Evolutionary conservation across 2,888 invertebrate species (phyloP).

Genomic region (Cotesia congregata): DNA sequence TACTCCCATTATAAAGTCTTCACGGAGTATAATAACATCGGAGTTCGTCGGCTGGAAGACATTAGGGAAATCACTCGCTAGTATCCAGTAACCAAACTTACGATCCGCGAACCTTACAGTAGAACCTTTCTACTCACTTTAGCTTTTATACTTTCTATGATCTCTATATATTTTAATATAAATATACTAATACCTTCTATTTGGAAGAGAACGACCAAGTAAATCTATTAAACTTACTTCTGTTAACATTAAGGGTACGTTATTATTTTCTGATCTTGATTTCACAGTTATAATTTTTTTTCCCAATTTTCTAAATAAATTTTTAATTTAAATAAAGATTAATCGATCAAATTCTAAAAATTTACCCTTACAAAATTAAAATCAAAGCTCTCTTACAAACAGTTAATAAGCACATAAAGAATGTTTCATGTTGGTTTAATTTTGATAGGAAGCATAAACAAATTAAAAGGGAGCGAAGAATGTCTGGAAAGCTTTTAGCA

Average conservation of each 20-base stretch:
- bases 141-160: conserved; percentile 7
- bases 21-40: conserved; percentile 68
- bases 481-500: too few species aligned
- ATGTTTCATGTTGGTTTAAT: not conserved
- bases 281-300: conserved; percentile 33
- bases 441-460: conserved; percentile 5
- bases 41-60: conserved; percentile 67
- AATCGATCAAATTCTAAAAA: too few species aligned
- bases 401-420: not conserved
- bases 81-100: not conserved
- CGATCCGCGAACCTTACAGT: not conserved
- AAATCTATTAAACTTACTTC: conserved; percentile 46
- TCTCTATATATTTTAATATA: conserved; percentile 22
- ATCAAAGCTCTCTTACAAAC: too few species aligned
- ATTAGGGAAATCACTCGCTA: conserved; percentile 66
- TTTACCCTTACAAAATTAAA: too few species aligned
- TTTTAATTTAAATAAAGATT: too few species aligned
- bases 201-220: conserved; percentile 8
- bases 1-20: conserved; percentile 68
- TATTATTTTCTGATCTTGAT: conserved; percentile 57
- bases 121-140: not conserved
- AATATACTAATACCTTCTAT: not conserved
- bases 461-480: not conserved
- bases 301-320: too few species aligned
- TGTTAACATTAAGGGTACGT: conserved; percentile 47